Evolutionary conservation across 2,888 invertebrate genomes (phyloP).

Genomic region (Machimus atricapillus): DNA sequence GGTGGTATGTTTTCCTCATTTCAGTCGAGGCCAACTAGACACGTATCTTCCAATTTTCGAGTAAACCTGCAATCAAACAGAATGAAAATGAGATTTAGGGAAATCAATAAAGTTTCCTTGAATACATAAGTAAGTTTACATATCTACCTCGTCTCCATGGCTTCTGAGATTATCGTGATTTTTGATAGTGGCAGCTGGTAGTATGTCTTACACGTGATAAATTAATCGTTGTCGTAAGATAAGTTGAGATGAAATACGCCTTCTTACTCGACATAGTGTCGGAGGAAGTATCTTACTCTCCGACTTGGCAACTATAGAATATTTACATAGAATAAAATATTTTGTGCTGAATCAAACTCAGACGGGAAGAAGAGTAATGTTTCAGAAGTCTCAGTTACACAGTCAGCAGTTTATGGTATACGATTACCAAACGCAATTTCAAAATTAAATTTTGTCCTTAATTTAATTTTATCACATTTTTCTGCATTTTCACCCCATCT

Average conservation of each 20-base stretch:
- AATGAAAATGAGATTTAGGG: neutral
- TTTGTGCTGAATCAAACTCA: neutral
- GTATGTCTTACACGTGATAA: neutral
- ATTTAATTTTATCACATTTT: neutral
- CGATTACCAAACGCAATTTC: neutral
- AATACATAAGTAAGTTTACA: neutral
- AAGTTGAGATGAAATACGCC: neutral
- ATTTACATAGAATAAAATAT: neutral
- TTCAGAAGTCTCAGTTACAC: neutral
- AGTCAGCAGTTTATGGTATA: neutral
- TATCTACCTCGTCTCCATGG: neutral
- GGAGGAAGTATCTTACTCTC: neutral
- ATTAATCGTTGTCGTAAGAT: neutral
- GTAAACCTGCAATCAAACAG: neutral
- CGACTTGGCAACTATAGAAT: neutral
- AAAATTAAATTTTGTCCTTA: neutral
- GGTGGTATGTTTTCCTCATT: neutral
- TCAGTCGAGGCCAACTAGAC: neutral
- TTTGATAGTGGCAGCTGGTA: neutral
- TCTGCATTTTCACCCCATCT: neutral
- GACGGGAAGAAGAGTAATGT: neutral
- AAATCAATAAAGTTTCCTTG: neutral
- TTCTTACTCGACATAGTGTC: neutral
- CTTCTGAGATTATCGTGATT: neutral
- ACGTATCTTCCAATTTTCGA: neutral